phyloP scores from a whole-genome alignment of 1,140 invertebrate species.

The Panagrolaimus sp. region DNA sequence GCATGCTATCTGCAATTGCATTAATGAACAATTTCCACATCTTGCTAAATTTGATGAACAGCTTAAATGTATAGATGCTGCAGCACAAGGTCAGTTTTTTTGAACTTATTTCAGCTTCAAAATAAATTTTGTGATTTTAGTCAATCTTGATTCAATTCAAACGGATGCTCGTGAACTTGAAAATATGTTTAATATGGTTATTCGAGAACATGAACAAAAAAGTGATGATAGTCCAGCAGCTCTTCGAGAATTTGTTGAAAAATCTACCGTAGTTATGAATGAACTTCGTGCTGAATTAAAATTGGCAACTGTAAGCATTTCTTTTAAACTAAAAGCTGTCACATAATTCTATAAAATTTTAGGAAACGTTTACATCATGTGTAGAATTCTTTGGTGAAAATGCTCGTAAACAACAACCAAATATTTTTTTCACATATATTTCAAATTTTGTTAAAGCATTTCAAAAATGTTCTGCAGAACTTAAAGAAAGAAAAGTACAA shows the following conservation, averaged over 20 bases:
- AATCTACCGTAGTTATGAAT: conserved; percentile 27
- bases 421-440: conserved; percentile 37
- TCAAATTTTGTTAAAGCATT: conserved; percentile 38
- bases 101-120: no score
- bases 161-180: conserved; percentile 36
- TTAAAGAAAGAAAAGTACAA: conserved; percentile 19
- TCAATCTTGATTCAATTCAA: conserved; percentile 34
- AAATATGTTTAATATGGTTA: conserved; percentile 31
- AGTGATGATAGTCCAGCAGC: conserved; percentile 28
- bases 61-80: conserved; percentile 53
- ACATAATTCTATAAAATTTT: no score
- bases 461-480: conserved; percentile 24
- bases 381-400: conserved; percentile 49
- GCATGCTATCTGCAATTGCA: conserved; percentile 46
- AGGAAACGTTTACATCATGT: conserved; percentile 34
- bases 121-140: background rate
- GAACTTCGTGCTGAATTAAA: conserved; percentile 14
- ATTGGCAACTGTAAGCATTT: background rate
- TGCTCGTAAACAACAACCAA: conserved; percentile 29
- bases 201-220: conserved; percentile 38
- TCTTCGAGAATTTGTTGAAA: conserved; percentile 29
- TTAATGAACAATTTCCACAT: conserved; percentile 42
- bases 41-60: conserved; percentile 45
- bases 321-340: no score
- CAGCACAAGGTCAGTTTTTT: conserved; percentile 20